A percentile compares a stretch with the other conserved stretches of the same genome.
Conservation (phyloP, 2,113 vertebrate genomes). For the Brevimyrus niger region DNA sequence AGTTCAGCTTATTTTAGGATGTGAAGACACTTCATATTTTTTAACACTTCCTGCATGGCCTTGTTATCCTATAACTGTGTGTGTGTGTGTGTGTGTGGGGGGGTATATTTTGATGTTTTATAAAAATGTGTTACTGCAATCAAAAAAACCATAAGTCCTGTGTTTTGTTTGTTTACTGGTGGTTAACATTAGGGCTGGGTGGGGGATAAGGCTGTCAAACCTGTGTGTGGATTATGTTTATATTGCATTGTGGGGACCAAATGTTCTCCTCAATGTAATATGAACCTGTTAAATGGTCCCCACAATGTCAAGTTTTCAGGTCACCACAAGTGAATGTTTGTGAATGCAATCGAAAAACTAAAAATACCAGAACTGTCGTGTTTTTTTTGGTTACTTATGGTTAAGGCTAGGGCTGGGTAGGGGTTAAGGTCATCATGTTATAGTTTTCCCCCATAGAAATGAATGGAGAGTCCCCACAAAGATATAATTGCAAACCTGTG, state of each 20-base stretch:
- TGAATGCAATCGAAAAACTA: too few species aligned
- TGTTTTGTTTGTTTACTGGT: not conserved
- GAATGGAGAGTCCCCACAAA: too few species aligned
- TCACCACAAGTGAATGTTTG: too few species aligned
- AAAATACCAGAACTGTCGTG: too few species aligned
- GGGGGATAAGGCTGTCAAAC: not conserved
- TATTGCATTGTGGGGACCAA: too few species aligned
- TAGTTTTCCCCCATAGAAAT: too few species aligned
- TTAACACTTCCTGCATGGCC: not conserved
- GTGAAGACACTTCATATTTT: not conserved
- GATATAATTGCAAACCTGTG: not conserved
- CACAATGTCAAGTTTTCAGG: too few species aligned
- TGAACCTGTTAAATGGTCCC: too few species aligned
- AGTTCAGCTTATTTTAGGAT: constrained; percentile 1
- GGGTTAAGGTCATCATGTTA: too few species aligned
- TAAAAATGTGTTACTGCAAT: not conserved
- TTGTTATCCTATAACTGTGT: not conserved
- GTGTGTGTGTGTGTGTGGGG: not conserved
- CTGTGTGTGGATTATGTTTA: not conserved
- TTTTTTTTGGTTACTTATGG: too few species aligned
- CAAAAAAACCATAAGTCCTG: not conserved
- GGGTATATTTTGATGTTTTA: not conserved
- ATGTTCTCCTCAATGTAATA: too few species aligned
- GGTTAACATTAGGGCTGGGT: not conserved
- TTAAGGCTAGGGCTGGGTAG: too few species aligned